Evolutionary conservation across 2,888 invertebrate genomes (phyloP), one percentile per base, ranked within the genome.

Genomic region (Perizoma flavofasciatum): DNA sequence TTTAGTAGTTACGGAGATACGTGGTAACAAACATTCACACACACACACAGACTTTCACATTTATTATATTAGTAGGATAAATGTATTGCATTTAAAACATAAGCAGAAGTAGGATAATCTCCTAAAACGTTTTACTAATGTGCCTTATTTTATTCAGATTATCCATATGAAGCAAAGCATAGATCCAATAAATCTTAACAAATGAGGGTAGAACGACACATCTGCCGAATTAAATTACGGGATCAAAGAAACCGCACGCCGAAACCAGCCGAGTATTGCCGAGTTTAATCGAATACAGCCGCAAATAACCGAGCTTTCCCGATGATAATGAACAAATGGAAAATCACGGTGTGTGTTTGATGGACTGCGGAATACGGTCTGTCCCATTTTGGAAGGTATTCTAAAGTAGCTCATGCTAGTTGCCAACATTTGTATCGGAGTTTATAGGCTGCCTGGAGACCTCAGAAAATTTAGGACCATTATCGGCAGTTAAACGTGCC

Each of bases 161-260:
- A 57, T 51, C 55, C 49, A n/a, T 41, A 51, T 46, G 46, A 50
- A 49, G 55, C 49, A 47, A 45, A 52, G 48, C 46, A 52, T 51
- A 57, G 53, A 54, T 43, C 59, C 55, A 50, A 66, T 66, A 63
- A 66, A 66, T 63, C 61, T 60, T 59, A 60, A 60, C 62, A 58
- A 66, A 62, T 60, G 66, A 60, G 59, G 58, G 64, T 62, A 64
- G 64, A 55, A 59, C 56, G 64, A 64, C 64, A 58, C 61, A 64
- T 66, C 49, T 63, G 61, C 57, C 22, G 49, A 59, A 66, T 66
- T 65, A 59, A 55, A 63, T 65, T 65, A 51, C 56, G 49, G 55
- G 55, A 63, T 65, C 63, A 63, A 65, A 67, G 63, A 58, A 62
- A 63, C 59, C 60, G 58, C 65, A 58, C 41, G 7, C n/a, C 47